phyloP scores from a whole-genome alignment of 2,113 vertebrate genomes.

The Lepisosteus osseus region DNA sequence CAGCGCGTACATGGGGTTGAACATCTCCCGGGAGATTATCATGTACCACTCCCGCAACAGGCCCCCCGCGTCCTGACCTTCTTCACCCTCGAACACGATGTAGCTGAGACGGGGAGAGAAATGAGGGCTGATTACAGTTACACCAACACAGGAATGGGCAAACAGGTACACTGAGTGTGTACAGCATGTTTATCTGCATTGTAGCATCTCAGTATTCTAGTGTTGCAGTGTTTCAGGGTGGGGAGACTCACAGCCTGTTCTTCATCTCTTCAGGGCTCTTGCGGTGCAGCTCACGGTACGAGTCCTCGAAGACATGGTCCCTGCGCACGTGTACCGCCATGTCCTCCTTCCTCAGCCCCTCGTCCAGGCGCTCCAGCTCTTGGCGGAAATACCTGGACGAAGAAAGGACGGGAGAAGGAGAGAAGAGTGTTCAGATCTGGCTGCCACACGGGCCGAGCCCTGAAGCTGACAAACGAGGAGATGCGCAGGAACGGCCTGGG shows the following conservation, averaged over 20 bases:
- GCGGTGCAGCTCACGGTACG: conserved; percentile 88
- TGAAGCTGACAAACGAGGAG: neutral
- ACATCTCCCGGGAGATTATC: conserved; percentile 98
- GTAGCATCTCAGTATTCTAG: too few species aligned
- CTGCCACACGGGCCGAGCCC: neutral
- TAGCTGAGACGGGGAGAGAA: conserved; percentile 64
- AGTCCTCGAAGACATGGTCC: conserved; percentile 94
- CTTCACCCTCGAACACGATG: conserved; percentile 97
- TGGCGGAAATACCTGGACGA: conserved; percentile 84
- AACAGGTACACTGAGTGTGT: too few species aligned
- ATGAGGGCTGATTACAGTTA: neutral
- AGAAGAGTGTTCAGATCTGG: neutral
- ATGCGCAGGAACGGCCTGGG: neutral
- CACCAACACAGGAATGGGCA: too few species aligned
- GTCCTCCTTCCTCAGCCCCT: conserved; percentile 88
- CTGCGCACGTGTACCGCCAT: conserved; percentile 91
- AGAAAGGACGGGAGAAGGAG: neutral
- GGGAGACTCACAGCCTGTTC: conserved; percentile 80
- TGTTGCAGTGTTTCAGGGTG: neutral
- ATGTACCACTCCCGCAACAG: conserved; percentile 95
- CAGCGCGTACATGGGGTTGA: conserved; percentile 95
- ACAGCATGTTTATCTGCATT: too few species aligned
- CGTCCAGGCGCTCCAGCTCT: conserved; percentile 87
- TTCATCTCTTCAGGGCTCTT: conserved; percentile 97
- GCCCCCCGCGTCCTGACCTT: conserved; percentile 93